phyloP scores from a whole-genome alignment of 2,113 vertebrate genomes.

The Colius striatus region DNA sequence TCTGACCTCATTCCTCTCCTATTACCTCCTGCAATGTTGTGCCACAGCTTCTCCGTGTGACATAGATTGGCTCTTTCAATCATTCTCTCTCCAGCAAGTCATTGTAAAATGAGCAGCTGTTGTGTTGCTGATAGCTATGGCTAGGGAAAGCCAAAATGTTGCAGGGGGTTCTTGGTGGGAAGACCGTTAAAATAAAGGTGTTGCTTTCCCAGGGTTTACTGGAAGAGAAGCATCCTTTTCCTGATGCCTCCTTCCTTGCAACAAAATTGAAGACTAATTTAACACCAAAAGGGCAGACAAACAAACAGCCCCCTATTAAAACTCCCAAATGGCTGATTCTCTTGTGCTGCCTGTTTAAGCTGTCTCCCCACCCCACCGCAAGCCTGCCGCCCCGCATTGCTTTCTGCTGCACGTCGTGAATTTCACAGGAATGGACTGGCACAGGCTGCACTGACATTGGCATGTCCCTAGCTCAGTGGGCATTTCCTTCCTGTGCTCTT shows the following conservation, averaged over 20 bases:
- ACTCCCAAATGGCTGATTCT: slow-evolving; percentile 36
- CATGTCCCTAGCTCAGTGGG: slow-evolving; percentile 23
- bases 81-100: slow-evolving; percentile 63
- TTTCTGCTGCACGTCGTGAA: neutral
- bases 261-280: slow-evolving; percentile 53
- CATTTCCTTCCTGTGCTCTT: slow-evolving; percentile 54
- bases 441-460: slow-evolving; percentile 20
- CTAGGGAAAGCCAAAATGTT: slow-evolving; percentile 55
- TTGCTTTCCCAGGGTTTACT: slow-evolving; percentile 57
- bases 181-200: slow-evolving; percentile 68
- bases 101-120: slow-evolving; percentile 70
- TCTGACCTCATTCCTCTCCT: slow-evolving; percentile 68
- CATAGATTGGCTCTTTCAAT: slow-evolving; percentile 70
- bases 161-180: slow-evolving; percentile 56
- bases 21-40: slow-evolving; percentile 54
- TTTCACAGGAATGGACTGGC: slow-evolving; percentile 38
- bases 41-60: slow-evolving; percentile 61
- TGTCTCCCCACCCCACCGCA: neutral
- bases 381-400: neutral
- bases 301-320: slow-evolving; percentile 29
- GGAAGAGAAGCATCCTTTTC: slow-evolving; percentile 41
- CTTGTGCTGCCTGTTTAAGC: slow-evolving; percentile 21
- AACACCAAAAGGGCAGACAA: slow-evolving; percentile 49
- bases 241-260: slow-evolving; percentile 13
- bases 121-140: slow-evolving; percentile 64